Percentiles rank a stretch among this genome's conserved stretches.
phyloP scores from a whole-genome alignment of 2,113 vertebrate species.

The Hippocampus guttulatus region DNA sequence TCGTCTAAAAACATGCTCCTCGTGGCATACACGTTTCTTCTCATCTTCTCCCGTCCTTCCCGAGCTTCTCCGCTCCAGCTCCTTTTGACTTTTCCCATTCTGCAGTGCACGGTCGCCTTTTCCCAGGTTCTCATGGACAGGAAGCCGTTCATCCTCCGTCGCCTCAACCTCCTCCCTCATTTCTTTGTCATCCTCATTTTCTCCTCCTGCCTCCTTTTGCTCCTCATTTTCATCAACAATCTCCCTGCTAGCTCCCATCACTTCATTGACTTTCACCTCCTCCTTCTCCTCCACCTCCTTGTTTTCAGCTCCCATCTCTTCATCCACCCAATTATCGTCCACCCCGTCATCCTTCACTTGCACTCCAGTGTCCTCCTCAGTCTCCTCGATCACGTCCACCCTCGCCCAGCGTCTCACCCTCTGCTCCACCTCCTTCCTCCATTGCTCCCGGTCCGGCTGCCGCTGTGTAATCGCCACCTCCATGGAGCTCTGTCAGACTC shows the following conservation, averaged over 20 bases:
- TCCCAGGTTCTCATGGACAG: slow-evolving; percentile 1
- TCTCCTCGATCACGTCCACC: neutral
- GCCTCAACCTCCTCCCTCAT: neutral
- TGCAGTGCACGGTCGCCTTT: neutral
- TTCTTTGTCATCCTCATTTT: neutral
- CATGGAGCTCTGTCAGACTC: slow-evolving; percentile 19
- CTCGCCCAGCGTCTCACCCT: slow-evolving; percentile 10
- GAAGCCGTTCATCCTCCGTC: neutral
- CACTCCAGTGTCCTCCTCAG: neutral
- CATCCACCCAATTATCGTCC: slow-evolving; percentile 1
- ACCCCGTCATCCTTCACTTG: slow-evolving; percentile 1
- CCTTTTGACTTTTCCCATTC: neutral
- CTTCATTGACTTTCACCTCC: neutral
- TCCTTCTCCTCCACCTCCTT: neutral
- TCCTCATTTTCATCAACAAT: neutral
- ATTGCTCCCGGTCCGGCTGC: slow-evolving; percentile 22
- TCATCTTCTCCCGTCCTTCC: neutral
- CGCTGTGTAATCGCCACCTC: slow-evolving; percentile 9
- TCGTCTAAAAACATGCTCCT: neutral
- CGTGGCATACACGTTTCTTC: neutral
- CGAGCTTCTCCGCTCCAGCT: neutral
- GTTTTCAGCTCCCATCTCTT: neutral
- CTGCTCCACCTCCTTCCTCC: slow-evolving; percentile 22
- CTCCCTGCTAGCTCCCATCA: no score
- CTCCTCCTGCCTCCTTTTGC: neutral